Percentiles rank a stretch among this genome's conserved stretches.
Evolutionary conservation across 2,888 invertebrate species (phyloP).

Genomic region (Ceramica pisi): DNA sequence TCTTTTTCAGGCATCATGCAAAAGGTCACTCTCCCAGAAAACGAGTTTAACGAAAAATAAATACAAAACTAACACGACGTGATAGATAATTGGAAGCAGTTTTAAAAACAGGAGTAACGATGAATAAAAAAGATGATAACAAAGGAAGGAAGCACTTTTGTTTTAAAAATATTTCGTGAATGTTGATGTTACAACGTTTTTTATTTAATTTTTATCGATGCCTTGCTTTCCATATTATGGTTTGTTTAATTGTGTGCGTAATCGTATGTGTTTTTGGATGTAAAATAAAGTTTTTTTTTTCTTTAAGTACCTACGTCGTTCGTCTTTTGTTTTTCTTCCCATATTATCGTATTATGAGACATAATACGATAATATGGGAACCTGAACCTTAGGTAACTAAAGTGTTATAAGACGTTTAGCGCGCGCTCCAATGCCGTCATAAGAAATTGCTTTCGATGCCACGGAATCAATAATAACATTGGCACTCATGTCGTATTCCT

Average conservation of each 20-base stretch:
- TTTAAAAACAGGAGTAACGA: not conserved
- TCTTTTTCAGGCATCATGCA: conserved; percentile 39
- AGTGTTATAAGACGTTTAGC: too few species aligned
- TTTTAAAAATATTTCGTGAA: conserved; percentile 25
- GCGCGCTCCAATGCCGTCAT: too few species aligned
- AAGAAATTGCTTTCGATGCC: too few species aligned
- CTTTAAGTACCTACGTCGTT: too few species aligned
- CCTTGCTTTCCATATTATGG: not conserved
- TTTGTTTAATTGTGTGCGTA: conserved; percentile 24
- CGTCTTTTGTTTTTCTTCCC: too few species aligned
- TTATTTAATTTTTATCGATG: conserved; percentile 10
- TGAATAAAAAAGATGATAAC: not conserved
- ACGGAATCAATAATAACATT: too few species aligned
- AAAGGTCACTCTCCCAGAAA: conserved; percentile 34
- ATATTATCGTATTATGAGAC: too few species aligned
- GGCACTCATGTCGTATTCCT: too few species aligned
- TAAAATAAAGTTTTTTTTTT: conserved; percentile 34
- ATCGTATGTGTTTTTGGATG: conserved; percentile 37
- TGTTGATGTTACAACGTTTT: conserved; percentile 9
- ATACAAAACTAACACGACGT: not conserved
- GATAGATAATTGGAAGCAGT: not conserved
- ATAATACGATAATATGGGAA: too few species aligned
- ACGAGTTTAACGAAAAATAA: conserved; percentile 4
- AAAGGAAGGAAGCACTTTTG: conserved; percentile 7
- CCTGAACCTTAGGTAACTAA: too few species aligned